These are phyloP conservation scores for Tenthredo mesomela DNA, from an alignment of 2,888 invertebrate genomes.

Conservation along the genomic window DNA sequence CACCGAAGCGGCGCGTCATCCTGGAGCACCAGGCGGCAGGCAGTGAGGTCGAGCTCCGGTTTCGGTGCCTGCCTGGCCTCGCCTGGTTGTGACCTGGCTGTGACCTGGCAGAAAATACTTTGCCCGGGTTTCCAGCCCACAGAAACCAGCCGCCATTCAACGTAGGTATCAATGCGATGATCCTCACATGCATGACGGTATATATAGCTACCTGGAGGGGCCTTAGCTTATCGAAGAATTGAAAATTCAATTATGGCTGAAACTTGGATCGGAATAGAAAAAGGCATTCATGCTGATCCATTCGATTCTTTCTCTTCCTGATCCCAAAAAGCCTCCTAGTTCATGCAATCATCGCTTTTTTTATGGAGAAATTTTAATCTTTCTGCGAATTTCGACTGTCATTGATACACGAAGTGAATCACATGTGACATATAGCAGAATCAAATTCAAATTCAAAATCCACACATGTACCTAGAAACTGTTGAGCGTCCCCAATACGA, in stretches of 20 bases:
- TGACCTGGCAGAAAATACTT: slow-evolving; percentile 44
- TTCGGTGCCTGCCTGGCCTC: slow-evolving; percentile 21
- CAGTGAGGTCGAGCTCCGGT: slow-evolving; percentile 28
- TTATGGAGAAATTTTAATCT: neutral
- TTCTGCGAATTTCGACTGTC: neutral
- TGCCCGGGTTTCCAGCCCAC: slow-evolving; percentile 44
- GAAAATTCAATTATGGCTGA: slow-evolving; percentile 39
- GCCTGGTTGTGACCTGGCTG: slow-evolving; percentile 42
- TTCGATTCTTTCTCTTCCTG: neutral
- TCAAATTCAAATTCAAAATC: neutral
- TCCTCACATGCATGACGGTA: neutral
- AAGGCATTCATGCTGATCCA: slow-evolving; percentile 2
- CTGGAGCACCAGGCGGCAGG: slow-evolving; percentile 20
- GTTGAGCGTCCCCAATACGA: too few relatives aligned
- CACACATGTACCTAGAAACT: too few relatives aligned
- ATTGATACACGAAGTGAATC: neutral
- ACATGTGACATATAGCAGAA: neutral
- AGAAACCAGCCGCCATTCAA: slow-evolving; percentile 24
- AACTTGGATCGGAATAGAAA: neutral
- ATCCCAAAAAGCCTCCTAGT: neutral
- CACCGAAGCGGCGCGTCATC: slow-evolving; percentile 47
- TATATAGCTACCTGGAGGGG: neutral
- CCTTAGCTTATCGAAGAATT: slow-evolving; percentile 14
- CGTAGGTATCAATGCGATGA: slow-evolving; percentile 25
- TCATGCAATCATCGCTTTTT: neutral